These are phyloP conservation scores for Eulithis testata DNA, from an alignment of 2,888 invertebrate species.

Conservation along the genomic window DNA sequence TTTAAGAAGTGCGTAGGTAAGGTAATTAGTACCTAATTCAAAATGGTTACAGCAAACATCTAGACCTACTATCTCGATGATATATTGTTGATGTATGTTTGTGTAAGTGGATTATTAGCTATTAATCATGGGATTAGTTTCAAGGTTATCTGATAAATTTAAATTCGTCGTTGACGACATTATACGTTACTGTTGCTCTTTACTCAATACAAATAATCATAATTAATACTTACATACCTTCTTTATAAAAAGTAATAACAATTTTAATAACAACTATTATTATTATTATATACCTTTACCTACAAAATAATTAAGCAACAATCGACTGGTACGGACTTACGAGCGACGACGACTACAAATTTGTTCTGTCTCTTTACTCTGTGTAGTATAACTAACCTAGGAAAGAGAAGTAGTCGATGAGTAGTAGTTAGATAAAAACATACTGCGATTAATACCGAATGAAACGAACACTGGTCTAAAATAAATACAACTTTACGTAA, in stretches of 20 bases:
- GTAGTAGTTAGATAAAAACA: neutral
- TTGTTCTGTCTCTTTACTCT: too few species aligned
- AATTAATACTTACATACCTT: neutral
- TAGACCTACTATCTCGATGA: slow-evolving; percentile 38
- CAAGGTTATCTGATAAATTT: slow-evolving; percentile 47
- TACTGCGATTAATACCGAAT: neutral
- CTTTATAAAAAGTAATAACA: too few species aligned
- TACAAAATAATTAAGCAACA: too few species aligned
- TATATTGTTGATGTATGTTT: slow-evolving; percentile 45
- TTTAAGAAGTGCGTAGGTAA: too few species aligned
- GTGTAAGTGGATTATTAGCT: slow-evolving; percentile 53
- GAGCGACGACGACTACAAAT: too few species aligned
- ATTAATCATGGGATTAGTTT: slow-evolving; percentile 51
- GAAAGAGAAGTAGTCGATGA: neutral
- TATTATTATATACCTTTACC: too few species aligned
- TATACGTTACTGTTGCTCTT: neutral
- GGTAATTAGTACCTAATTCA: too few species aligned
- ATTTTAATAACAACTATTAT: too few species aligned
- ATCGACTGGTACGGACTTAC: too few species aligned
- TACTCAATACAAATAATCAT: neutral
- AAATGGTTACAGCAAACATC: slow-evolving; percentile 14
- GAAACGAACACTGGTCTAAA: slow-evolving; percentile 9
- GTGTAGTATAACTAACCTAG: neutral
- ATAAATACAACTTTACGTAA: slow-evolving; percentile 7
- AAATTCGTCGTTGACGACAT: slow-evolving; percentile 20